A percentile compares a stretch with the other conserved stretches of the same genome.
Evolutionary conservation across 2,113 vertebrate genomes (phyloP).

Genomic region (Vidua macroura): DNA sequence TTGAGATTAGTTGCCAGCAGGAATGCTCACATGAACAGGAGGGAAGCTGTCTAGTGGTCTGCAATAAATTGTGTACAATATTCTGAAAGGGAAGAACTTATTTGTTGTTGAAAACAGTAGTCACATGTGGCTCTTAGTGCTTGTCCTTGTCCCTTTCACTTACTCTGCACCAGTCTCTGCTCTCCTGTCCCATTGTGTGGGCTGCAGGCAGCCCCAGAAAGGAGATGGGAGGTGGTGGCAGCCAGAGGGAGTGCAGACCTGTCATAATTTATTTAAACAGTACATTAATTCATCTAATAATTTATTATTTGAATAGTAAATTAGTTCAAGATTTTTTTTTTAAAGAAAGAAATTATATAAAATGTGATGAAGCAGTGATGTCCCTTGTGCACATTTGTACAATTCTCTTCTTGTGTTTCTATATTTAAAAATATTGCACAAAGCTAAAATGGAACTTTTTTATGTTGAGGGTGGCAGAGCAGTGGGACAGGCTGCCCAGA

Average conservation of each 20-base stretch:
- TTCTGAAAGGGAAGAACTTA: neutral
- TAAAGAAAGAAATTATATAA: neutral
- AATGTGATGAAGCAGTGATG: neutral
- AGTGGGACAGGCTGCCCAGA: neutral
- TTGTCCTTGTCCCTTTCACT: neutral
- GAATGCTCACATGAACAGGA: neutral
- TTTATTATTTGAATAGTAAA: neutral
- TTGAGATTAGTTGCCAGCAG: neutral
- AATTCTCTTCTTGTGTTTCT: neutral
- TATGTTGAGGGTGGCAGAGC: neutral
- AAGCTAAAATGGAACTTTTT: neutral
- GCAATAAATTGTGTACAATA: neutral
- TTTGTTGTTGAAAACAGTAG: neutral
- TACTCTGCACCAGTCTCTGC: neutral
- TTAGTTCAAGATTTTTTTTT: neutral
- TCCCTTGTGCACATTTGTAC: neutral
- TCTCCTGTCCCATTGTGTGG: neutral
- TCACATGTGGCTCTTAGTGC: fast-evolving
- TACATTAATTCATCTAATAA: neutral
- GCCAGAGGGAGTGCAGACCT: neutral
- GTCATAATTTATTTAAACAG: neutral
- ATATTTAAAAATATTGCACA: neutral
- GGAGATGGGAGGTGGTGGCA: neutral
- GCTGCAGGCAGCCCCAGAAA: neutral
- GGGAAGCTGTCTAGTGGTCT: neutral